Conservation (phyloP, 2,888 invertebrate genomes). For the Drosophila nr. fundita region DNA sequence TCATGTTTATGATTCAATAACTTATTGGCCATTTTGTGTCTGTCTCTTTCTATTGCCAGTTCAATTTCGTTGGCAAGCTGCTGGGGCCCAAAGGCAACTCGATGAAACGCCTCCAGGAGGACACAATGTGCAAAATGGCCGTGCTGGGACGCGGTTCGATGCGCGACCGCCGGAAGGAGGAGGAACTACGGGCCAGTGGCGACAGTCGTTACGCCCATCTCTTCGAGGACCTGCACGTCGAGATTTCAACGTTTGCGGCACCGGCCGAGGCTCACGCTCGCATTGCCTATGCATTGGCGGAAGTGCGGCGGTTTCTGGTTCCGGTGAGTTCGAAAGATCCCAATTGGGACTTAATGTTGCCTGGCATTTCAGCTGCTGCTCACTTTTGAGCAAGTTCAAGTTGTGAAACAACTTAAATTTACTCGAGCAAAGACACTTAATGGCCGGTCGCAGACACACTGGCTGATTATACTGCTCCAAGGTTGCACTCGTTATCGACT, state of each 20-base stretch:
- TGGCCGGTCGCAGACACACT: slow-evolving; percentile 11
- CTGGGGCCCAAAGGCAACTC: slow-evolving; percentile 97
- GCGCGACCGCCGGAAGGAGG: slow-evolving; percentile 97
- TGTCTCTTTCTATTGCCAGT: slow-evolving; percentile 87
- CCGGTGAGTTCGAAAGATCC: slow-evolving; percentile 86
- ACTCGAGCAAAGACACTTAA: slow-evolving; percentile 41
- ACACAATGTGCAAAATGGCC: slow-evolving; percentile 98
- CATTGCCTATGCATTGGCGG: slow-evolving; percentile 92
- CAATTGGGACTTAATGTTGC: background rate
- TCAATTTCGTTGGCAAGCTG: slow-evolving; percentile 97
- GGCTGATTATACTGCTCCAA: slow-evolving; percentile 38
- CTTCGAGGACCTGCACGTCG: slow-evolving; percentile 95
- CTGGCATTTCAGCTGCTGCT: slow-evolving; percentile 24
- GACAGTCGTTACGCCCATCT: slow-evolving; percentile 97
- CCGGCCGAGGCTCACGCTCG: slow-evolving; percentile 95
- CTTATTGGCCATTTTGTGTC: slow-evolving; percentile 26
- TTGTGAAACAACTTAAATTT: slow-evolving; percentile 61
- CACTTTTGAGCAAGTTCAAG: slow-evolving; percentile 7
- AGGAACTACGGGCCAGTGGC: slow-evolving; percentile 94
- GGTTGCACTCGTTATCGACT: slow-evolving; percentile 77
- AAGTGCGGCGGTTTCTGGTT: slow-evolving; percentile 92
- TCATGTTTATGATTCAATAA: slow-evolving; percentile 29
- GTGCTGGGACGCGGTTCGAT: slow-evolving; percentile 96
- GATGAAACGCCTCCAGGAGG: slow-evolving; percentile 95
- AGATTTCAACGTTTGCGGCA: slow-evolving; percentile 95